Conservation (phyloP, 2,888 invertebrate species). For the Syritta pipiens region DNA sequence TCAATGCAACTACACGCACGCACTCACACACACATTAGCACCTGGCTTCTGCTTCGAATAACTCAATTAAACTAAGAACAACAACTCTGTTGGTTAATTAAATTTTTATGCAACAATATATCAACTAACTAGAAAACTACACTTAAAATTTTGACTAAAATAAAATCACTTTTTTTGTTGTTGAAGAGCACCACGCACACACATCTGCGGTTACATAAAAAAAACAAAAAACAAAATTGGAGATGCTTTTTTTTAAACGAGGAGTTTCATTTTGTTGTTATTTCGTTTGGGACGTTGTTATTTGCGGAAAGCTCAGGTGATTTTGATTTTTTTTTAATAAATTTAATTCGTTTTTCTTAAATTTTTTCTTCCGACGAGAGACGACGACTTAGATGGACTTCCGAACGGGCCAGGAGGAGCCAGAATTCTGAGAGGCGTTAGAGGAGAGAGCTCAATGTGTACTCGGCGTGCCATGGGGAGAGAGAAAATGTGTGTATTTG, state of each 20-base stretch:
- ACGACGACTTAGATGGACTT: conserved; percentile 41
- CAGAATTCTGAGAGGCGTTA: conserved; percentile 51
- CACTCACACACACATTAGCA: too few relatives aligned
- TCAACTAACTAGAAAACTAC: conserved; percentile 18
- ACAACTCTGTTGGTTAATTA: conserved; percentile 37
- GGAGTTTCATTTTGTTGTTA: too few relatives aligned
- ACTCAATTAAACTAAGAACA: conserved; percentile 57
- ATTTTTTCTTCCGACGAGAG: background rate
- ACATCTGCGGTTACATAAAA: too few relatives aligned
- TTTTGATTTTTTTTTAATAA: conserved; percentile 8
- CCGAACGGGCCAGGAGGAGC: conserved; percentile 62
- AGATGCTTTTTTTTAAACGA: too few relatives aligned
- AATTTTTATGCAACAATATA: conserved; percentile 11
- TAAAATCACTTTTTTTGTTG: conserved; percentile 9
- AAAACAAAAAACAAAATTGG: too few relatives aligned
- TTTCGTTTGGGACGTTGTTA: too few relatives aligned
- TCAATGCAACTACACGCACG: too few relatives aligned
- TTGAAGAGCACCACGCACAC: conserved; percentile 20
- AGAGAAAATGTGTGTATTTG: background rate
- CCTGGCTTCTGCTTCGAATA: too few relatives aligned
- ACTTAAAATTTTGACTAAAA: conserved; percentile 5
- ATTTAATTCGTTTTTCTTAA: conserved; percentile 12
- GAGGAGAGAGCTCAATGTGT: background rate
- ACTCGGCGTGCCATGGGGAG: background rate
- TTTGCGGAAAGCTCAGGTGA: background rate